Base-by-base conservation (phyloP, 2,888 invertebrate species). In the Apotomis betuletana region DNA sequence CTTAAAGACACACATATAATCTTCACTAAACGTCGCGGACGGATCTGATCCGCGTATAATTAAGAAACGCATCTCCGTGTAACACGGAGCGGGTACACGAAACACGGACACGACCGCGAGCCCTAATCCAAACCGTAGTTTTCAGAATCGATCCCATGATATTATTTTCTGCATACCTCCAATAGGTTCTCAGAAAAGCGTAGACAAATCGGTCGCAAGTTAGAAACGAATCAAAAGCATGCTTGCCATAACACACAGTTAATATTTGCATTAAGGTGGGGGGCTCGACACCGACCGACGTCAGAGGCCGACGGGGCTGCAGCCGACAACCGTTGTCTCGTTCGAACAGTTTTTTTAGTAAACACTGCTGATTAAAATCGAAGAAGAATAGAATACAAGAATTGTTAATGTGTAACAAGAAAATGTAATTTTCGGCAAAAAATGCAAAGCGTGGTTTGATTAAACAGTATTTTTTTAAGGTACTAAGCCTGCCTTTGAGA, bases 161-260 rank as follows among this genome's bases (percentile, higher is more conserved):
- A 41, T 59, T 41, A 41, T 41, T 13, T 5, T 3, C 41, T 13
- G 41, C 41, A 8, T 44, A 49, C 9, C 49, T 49, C 49, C 49
- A 49, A 9, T 8, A 49, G 0, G 2, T 49, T 59, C 73, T 71
- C 67, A 69, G 68, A 75, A 73, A 68, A 73, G 77, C 77, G 78
- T 74, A 76, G 73, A 69, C 67, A 78, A 77, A 69, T 78, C 80
- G 79, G 79, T 74, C 82, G 83, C 83, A 81, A 84, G 89, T 90
- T 89, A 91, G 86, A 87, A 85, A 90, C 87, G 85, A 82, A 83
- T 83, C 85, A 90, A 88, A 71, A 87, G 84, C 91, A 92, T 91
- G 91, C 91, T 88, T 82, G 87, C 86, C 87, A 84, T 85, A 83
- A 83, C 90, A 91, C 87, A 88, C 88, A 75, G 90, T 90, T 91